Conservation (phyloP, 2,888 invertebrate species). For the Lepetodrilus schrolli region DNA sequence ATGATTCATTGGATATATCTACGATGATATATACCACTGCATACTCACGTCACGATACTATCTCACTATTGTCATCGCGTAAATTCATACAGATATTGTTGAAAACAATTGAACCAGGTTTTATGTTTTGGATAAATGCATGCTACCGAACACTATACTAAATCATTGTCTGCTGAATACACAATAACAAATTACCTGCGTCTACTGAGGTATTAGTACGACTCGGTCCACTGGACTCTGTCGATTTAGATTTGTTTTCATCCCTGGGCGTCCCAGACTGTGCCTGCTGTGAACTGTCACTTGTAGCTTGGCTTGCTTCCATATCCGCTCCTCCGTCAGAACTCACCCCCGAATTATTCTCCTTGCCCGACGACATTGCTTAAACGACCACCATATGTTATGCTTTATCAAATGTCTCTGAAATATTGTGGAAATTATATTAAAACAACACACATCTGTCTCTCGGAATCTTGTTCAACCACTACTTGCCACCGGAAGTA, state of each 20-base stretch:
- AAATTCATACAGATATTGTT: too few species aligned
- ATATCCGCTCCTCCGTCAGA: not conserved
- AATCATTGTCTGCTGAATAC: too few species aligned
- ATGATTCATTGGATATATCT: too few species aligned
- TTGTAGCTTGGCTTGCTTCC: not conserved
- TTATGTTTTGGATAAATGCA: too few species aligned
- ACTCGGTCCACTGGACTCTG: not conserved
- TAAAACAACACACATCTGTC: constrained; percentile 4
- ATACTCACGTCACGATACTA: too few species aligned
- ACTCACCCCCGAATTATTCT: not conserved
- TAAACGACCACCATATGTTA: too few species aligned
- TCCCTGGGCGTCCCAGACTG: not conserved
- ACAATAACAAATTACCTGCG: not conserved
- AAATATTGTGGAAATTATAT: too few species aligned
- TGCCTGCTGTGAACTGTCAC: constrained; percentile 8
- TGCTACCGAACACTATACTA: too few species aligned
- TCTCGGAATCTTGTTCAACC: not conserved
- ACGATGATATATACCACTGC: too few species aligned
- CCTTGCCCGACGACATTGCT: constrained; percentile 4
- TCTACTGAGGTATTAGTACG: not conserved
- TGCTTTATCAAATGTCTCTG: too few species aligned
- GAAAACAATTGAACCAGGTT: too few species aligned
- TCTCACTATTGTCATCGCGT: too few species aligned
- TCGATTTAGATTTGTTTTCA: not conserved
- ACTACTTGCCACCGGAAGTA: constrained; percentile 30